Conservation (phyloP, 2,113 vertebrate species). For the Phylloscopus whistleri region DNA sequence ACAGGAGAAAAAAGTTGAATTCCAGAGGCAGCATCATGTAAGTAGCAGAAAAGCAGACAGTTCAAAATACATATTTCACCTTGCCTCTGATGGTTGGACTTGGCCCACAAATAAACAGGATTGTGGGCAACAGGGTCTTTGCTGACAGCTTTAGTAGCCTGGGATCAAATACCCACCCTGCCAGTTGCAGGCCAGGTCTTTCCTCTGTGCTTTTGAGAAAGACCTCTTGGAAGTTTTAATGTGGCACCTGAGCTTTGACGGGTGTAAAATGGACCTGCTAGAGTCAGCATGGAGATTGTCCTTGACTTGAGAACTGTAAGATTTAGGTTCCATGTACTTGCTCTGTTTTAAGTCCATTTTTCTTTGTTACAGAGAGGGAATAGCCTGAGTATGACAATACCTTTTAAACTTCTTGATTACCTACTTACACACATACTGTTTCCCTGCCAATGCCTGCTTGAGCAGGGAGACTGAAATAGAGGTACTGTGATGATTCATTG, state of each 20-base stretch:
- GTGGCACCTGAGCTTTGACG: neutral
- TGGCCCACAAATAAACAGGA: neutral
- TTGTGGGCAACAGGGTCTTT: neutral
- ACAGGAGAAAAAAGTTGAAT: constrained; percentile 70
- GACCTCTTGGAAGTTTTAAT: neutral
- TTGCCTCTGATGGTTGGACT: neutral
- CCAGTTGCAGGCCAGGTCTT: neutral
- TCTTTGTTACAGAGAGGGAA: neutral
- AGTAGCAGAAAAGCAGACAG: constrained; percentile 1
- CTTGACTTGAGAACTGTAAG: neutral
- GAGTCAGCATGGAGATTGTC: neutral
- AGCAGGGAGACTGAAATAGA: neutral
- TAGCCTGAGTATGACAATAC: neutral
- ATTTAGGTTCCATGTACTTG: neutral
- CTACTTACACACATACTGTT: neutral
- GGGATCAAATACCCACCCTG: neutral
- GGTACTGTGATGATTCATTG: neutral
- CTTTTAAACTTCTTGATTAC: neutral
- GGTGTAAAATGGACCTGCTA: neutral
- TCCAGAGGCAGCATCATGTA: constrained; percentile 76
- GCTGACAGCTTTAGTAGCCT: neutral
- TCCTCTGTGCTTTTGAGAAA: neutral
- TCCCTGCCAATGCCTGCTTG: neutral
- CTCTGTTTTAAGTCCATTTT: neutral
- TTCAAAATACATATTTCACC: neutral